Conservation (phyloP, 2,888 invertebrate species). For the Drosophila lacicola region DNA sequence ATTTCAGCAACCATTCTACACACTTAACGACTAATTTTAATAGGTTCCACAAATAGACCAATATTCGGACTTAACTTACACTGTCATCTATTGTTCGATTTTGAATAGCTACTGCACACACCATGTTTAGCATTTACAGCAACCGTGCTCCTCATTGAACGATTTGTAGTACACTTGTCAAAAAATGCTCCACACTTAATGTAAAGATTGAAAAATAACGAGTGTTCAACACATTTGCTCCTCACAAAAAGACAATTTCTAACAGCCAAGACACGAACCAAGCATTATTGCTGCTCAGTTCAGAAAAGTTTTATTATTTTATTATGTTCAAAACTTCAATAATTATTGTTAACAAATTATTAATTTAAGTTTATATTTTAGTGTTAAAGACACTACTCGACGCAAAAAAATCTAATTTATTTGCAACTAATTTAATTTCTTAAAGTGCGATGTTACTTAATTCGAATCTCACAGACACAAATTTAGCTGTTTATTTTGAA, state of each 20-base stretch:
- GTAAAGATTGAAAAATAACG: too few species aligned
- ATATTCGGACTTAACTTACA: neutral
- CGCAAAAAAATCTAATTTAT: too few species aligned
- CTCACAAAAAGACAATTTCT: neutral
- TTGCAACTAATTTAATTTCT: too few species aligned
- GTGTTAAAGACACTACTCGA: too few species aligned
- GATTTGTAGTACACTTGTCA: neutral
- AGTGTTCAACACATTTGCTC: neutral
- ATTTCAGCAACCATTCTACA: neutral
- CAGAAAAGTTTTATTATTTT: neutral
- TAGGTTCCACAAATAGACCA: neutral
- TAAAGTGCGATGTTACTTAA: neutral
- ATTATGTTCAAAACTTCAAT: neutral
- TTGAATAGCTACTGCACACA: too few species aligned
- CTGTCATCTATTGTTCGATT: neutral
- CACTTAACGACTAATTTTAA: neutral
- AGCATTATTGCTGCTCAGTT: neutral
- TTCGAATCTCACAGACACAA: neutral
- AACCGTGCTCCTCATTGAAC: neutral
- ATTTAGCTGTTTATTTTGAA: neutral
- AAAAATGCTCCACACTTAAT: too few species aligned
- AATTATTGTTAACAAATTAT: too few species aligned
- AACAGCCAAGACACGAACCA: neutral
- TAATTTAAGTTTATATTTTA: too few species aligned
- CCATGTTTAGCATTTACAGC: neutral